A percentile compares a stretch with the other conserved stretches of the same genome.
Conservation (phyloP, 2,888 invertebrate genomes). For the Apeira syringaria region DNA sequence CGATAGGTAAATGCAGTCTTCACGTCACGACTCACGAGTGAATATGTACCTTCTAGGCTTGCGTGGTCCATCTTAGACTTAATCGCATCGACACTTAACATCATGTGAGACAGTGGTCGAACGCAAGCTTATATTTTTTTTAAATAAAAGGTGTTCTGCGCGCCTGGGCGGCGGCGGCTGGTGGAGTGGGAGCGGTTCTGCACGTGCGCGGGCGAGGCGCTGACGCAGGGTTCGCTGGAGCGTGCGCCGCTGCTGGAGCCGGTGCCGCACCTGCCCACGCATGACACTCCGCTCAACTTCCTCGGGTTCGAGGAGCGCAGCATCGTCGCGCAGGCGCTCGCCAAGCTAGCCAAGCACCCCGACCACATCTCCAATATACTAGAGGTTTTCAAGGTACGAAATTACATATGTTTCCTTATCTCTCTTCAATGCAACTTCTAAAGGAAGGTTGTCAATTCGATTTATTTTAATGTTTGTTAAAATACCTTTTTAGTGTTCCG, state of each 20-base stretch:
- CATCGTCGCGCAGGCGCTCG: slow-evolving; percentile 85
- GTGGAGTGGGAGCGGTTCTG: slow-evolving; percentile 88
- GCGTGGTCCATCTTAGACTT: no score
- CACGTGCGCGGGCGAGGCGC: slow-evolving; percentile 87
- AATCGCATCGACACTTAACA: no score
- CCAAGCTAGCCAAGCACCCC: slow-evolving; percentile 86
- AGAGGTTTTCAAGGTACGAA: slow-evolving; percentile 86
- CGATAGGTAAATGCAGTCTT: no score
- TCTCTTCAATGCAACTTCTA: no score
- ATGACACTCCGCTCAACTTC: slow-evolving; percentile 85
- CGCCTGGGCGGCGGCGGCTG: slow-evolving; percentile 82
- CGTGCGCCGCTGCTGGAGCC: slow-evolving; percentile 87
- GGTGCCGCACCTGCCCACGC: slow-evolving; percentile 87
- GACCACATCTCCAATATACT: slow-evolving; percentile 87
- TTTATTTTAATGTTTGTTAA: no score
- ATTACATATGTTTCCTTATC: not conserved
- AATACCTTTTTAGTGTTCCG: no score
- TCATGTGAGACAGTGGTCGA: no score
- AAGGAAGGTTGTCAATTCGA: not conserved
- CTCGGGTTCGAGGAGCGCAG: slow-evolving; percentile 89
- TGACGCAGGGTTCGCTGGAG: slow-evolving; percentile 86
- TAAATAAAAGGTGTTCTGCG: slow-evolving; percentile 84
- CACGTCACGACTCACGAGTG: no score
- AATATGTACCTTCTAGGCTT: no score
- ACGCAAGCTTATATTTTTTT: no score